Conservation (phyloP, 1,140 invertebrate species). For the Drosophila watanabei region DNA sequence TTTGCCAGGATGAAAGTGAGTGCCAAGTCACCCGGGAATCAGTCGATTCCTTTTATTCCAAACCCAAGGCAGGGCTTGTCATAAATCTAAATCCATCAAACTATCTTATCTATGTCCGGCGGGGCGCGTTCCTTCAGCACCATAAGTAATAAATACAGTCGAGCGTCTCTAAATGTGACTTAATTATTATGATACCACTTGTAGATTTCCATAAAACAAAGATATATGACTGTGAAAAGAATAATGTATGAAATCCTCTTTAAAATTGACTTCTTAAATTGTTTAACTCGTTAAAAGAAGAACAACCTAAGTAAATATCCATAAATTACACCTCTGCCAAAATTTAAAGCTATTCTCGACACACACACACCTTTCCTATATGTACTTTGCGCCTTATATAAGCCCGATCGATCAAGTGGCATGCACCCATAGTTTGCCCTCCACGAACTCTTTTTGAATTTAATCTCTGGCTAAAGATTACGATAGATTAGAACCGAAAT, state of each 20-base stretch:
- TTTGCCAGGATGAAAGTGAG: constrained; percentile 91
- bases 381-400: constrained; percentile 60
- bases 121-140: constrained; percentile 2
- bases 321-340: not conserved
- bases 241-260: too few relatives aligned
- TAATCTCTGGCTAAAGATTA: constrained; percentile 53
- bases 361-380: not conserved
- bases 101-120: constrained; percentile 59
- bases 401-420: constrained; percentile 3
- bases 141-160: constrained; percentile 10
- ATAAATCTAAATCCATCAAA: constrained; percentile 53
- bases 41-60: constrained; percentile 11
- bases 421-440: constrained; percentile 33
- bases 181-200: constrained; percentile 13
- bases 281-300: not conserved
- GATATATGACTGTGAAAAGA: not conserved
- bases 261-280: not conserved
- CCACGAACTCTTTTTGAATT: constrained; percentile 36
- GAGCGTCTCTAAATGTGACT: constrained; percentile 8
- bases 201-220: not conserved
- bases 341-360: not conserved
- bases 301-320: not conserved
- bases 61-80: constrained; percentile 13
- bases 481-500: constrained; percentile 40
- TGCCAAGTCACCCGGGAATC: constrained; percentile 10